Conservation (phyloP, 30 jellyfish, hydroid and myxozoan species). For the Turritopsis rubra region DNA sequence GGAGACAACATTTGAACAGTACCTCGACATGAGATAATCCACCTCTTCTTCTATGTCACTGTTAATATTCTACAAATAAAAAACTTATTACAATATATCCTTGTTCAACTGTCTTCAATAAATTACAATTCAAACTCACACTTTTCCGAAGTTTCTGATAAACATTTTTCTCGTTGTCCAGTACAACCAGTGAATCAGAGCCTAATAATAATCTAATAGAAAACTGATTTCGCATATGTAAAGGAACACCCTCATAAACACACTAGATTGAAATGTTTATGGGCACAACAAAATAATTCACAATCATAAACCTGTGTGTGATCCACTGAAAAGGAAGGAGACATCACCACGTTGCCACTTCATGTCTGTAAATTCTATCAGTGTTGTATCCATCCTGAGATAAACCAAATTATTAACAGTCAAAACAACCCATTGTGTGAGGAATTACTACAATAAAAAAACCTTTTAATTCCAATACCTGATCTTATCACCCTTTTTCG, state of each 20-base stretch:
- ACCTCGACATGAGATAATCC: conserved; percentile 89
- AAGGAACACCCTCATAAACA: not conserved
- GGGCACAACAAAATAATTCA: not conserved
- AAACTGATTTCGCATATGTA: no score
- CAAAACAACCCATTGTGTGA: not conserved
- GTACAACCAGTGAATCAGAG: conserved; percentile 46
- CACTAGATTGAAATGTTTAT: not conserved
- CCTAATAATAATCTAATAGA: conserved; percentile 56
- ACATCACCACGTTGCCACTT: conserved; percentile 96
- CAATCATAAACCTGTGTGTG: conserved; percentile 33
- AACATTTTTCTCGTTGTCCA: conserved; percentile 82
- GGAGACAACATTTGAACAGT: no score
- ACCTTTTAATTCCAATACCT: conserved; percentile 42
- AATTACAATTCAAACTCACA: no score
- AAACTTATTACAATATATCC: no score
- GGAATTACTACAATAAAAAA: no score
- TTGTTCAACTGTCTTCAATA: no score
- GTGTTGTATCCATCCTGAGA: conserved; percentile 84
- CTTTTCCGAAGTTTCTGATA: conserved; percentile 71
- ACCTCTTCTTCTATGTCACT: conserved; percentile 77
- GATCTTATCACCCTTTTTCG: conserved; percentile 77
- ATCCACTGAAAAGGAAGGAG: conserved; percentile 62
- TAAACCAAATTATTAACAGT: not conserved
- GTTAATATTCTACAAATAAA: conserved; percentile 51
- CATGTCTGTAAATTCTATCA: conserved; percentile 85